Evolutionary conservation across 2,113 vertebrate species (phyloP).

Genomic region (Mionectes macconnelli): DNA sequence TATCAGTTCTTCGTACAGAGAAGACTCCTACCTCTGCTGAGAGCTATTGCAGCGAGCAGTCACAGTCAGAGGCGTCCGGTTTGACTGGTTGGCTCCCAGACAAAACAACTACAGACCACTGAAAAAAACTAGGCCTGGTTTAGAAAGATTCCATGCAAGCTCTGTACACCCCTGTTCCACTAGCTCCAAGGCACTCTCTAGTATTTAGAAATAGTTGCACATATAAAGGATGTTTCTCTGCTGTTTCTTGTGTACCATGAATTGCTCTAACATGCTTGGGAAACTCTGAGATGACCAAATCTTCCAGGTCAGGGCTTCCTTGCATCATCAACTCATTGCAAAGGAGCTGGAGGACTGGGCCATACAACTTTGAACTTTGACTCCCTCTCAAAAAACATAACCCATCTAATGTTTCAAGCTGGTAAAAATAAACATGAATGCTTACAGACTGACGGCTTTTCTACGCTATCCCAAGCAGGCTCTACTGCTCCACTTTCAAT

Average conservation of each 20-base stretch:
- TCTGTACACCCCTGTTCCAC: background rate
- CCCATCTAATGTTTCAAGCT: background rate
- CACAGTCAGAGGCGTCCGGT: background rate
- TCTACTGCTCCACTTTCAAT: background rate
- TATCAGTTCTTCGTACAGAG: fast-evolving
- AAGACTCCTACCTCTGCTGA: background rate
- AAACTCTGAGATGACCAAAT: background rate
- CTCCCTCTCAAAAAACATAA: background rate
- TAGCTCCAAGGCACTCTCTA: background rate
- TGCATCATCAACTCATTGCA: background rate
- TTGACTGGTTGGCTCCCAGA: background rate
- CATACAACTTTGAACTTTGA: background rate
- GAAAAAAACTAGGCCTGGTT: background rate
- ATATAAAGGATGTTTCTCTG: background rate
- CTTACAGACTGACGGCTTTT: background rate
- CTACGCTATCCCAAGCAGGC: background rate
- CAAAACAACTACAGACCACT: background rate
- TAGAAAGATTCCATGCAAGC: background rate
- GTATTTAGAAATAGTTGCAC: background rate
- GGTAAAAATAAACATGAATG: background rate
- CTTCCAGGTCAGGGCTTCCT: background rate
- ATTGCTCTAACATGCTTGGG: background rate
- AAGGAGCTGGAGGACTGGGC: background rate
- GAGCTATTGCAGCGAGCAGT: background rate
- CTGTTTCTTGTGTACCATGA: background rate